Base-by-base conservation (phyloP, 1,140 invertebrate genomes). In the Gerris buenoi region DNA sequence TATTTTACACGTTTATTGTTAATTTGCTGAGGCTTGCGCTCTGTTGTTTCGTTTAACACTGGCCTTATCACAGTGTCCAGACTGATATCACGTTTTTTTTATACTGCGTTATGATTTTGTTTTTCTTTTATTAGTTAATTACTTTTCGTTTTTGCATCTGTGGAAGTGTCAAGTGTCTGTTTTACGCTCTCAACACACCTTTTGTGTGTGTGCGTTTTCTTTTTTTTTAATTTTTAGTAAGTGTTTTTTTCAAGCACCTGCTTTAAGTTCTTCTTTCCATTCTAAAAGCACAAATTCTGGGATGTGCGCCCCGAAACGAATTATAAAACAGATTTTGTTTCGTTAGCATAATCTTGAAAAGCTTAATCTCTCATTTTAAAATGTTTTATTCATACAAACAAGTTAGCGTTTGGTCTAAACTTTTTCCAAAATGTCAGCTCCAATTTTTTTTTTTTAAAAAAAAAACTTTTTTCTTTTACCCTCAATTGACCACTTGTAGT, bases 1-100 rank as follows among this genome's bases (percentile, higher is more conserved):
- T 65, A 29, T 68, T 65, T 68, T 59, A 26, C 25, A 65, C 18
- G 15, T 25, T 65, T 58, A 22, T 66, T 27, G 10, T 59, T 26
- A 25, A 3, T 68, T 57, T 26, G 14, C 25, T 23, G 64, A 56
- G 27, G n/a, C 60, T 25, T 33, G 29, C 25, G 27, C 25, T 67
- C 25, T 58, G 27, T 26, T 25, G 58, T 46, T 25, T 67, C 33
- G 27, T 13, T 66, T 67, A 29, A 25, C 25, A 67, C 59, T 61
- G 26, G 15, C 5, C 5, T 63, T 5, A 25, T n/a, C 63, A 25
- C 46, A 63, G 58, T 27, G 28, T 63, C 3, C n/a, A 61, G 57
- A 58, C 18, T 22, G 15, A 57, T 3, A 46, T 65, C 14, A 2
- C 14, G 14, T 65, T 18, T 63, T 18, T 18, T 25, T 25, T 3